These are phyloP conservation scores for Xyliphius kryptos DNA, from an alignment of 2,113 vertebrate species.

Conservation along the genomic window DNA sequence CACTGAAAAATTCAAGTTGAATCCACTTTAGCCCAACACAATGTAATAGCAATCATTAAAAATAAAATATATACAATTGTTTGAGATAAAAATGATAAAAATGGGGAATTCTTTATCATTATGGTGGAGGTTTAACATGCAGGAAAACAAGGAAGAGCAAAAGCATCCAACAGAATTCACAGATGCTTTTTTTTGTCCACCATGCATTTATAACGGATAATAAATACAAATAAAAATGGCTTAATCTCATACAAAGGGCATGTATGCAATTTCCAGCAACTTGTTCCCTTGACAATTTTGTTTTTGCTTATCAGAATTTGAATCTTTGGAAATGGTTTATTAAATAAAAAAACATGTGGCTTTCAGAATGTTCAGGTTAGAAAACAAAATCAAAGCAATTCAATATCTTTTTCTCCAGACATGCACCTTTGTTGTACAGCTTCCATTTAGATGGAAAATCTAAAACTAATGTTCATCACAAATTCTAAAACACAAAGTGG, in stretches of 20 bases:
- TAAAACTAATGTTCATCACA: conserved; percentile 14
- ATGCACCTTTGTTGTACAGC: conserved; percentile 39
- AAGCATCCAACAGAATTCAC: conserved; percentile 1
- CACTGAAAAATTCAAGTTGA: too few species aligned
- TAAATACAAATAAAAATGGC: too few species aligned
- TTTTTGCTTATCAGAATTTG: background rate
- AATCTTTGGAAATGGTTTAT: background rate
- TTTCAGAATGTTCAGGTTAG: conserved; percentile 13
- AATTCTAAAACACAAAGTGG: conserved; percentile 19
- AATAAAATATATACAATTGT: conserved; percentile 10
- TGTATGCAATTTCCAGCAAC: too few species aligned
- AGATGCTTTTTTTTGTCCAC: background rate
- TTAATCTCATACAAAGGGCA: too few species aligned
- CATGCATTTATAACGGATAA: background rate
- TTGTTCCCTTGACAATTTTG: background rate
- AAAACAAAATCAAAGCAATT: conserved; percentile 23
- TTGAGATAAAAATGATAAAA: conserved; percentile 7
- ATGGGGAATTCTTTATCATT: background rate
- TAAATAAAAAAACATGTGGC: conserved; percentile 5
- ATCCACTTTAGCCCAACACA: background rate
- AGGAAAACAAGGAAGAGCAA: conserved; percentile 4
- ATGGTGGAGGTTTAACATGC: conserved; percentile 13
- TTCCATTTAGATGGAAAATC: conserved; percentile 27
- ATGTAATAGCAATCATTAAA: too few species aligned
- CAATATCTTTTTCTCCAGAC: conserved; percentile 18